Conservation (phyloP, 2,888 invertebrate species). For the Harpagoxenus sublaevis region DNA sequence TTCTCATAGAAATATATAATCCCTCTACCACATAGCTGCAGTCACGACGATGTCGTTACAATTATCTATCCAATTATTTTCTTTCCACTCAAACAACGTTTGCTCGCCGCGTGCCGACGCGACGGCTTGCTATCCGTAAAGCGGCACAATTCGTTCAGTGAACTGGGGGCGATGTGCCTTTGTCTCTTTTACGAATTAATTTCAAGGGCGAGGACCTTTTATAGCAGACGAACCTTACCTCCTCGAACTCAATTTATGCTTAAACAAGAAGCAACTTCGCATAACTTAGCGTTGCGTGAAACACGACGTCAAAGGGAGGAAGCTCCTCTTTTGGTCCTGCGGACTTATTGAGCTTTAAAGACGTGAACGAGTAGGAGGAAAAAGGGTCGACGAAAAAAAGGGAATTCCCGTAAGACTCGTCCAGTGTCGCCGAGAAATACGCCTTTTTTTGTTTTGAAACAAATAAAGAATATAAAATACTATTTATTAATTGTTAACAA, state of each 20-base stretch:
- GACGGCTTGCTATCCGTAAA: conserved; percentile 59
- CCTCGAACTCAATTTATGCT: conserved; percentile 79
- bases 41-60: conserved; percentile 27
- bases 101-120: conserved; percentile 51
- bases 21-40: neutral
- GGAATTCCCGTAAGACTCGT: neutral
- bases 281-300: conserved; percentile 83
- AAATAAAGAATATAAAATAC: neutral
- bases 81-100: conserved; percentile 65
- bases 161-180: conserved; percentile 60
- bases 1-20: neutral
- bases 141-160: conserved; percentile 55
- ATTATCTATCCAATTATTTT: conserved; percentile 65
- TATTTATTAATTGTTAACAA: neutral
- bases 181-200: conserved; percentile 73
- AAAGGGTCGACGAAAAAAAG: neutral
- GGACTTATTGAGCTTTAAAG: conserved; percentile 66
- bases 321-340: conserved; percentile 66
- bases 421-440: neutral
- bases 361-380: conserved; percentile 31
- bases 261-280: conserved; percentile 84
- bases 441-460: neutral
- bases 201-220: conserved; percentile 75
- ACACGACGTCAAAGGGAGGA: conserved; percentile 82
- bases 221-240: conserved; percentile 72